Evolutionary conservation across 2,113 vertebrate genomes (phyloP), one percentile per base, ranked within the genome.

Genomic region (Vidua macroura): DNA sequence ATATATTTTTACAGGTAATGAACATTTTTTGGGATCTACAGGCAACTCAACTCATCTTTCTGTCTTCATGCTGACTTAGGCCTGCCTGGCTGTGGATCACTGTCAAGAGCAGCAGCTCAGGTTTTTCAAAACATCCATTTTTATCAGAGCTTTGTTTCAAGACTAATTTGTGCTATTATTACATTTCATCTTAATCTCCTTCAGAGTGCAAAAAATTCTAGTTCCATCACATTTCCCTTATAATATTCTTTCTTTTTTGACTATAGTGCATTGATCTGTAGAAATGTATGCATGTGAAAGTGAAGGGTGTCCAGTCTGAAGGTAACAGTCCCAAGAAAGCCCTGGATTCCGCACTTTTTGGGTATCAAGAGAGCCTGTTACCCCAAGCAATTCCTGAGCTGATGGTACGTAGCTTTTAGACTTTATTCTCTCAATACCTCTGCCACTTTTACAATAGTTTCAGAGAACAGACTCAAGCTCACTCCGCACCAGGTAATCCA

Each of bases 401-500:
- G 51, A 74, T 8, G 5, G 7, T n/a, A 48, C 10, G 24, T 11
- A 27, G 10, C 7, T 83, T 81, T 85, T 70, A 69, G 15, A 23
- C 8, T 80, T 72, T 79, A 48, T 76, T 89, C 15, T 52, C 37
- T 73, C 55, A 46, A 2, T 64, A 82, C 3, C 13, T 63, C 51
- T 88, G 28, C 12, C 27, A 74, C 15, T 55, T 41, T 77, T 72
- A 41, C 7, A 43, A 13, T 19, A 15, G 10, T 67, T 56, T 77
- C 19, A 46, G 24, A 24, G 51, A 39, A 59, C 14, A 25, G 14
- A 11, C 12, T 83, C 37, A 41, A 79, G 28, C 23, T 92, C 28
- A 56, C 33, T 72, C 67, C 80, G 48, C 37, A 95, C 44, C 46
- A 88, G 79, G 77, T 96, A 97, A 96, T 75, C 55, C 22, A 89